Conservation (phyloP, 1,140 invertebrate genomes). For the Hylyphantes graminicola region DNA sequence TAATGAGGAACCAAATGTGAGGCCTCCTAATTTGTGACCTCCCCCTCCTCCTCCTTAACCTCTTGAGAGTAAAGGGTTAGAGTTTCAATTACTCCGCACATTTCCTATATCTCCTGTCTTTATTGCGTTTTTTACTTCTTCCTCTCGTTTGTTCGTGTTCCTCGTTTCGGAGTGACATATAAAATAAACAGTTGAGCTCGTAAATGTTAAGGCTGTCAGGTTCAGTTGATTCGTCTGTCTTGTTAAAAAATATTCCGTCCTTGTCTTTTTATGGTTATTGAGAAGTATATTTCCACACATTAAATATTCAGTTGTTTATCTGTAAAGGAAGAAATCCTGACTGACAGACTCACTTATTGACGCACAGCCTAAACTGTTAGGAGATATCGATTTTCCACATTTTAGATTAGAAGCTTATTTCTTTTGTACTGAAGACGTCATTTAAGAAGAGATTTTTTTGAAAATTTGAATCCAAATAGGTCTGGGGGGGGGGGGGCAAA, state of each 20-base stretch:
- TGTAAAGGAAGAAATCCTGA: too few relatives aligned
- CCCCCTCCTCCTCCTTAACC: slow-evolving; percentile 18
- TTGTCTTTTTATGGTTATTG: background rate
- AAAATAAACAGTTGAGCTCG: slow-evolving; percentile 32
- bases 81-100: slow-evolving; percentile 38
- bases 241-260: background rate
- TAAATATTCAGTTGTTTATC: background rate
- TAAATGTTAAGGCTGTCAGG: too few relatives aligned
- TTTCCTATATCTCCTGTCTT: background rate
- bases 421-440: too few relatives aligned
- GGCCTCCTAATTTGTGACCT: slow-evolving; percentile 36
- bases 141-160: background rate
- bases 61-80: slow-evolving; percentile 7
- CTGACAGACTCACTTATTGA: too few relatives aligned
- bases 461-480: too few relatives aligned
- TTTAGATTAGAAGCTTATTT: too few relatives aligned
- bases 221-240: too few relatives aligned
- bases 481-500: too few relatives aligned
- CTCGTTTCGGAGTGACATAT: background rate
- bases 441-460: too few relatives aligned
- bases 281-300: too few relatives aligned
- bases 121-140: slow-evolving; percentile 20
- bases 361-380: too few relatives aligned
- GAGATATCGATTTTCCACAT: too few relatives aligned
- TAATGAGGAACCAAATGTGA: slow-evolving; percentile 44